phyloP scores from a whole-genome alignment of 2,888 invertebrate genomes.

The Folsomia candida region DNA sequence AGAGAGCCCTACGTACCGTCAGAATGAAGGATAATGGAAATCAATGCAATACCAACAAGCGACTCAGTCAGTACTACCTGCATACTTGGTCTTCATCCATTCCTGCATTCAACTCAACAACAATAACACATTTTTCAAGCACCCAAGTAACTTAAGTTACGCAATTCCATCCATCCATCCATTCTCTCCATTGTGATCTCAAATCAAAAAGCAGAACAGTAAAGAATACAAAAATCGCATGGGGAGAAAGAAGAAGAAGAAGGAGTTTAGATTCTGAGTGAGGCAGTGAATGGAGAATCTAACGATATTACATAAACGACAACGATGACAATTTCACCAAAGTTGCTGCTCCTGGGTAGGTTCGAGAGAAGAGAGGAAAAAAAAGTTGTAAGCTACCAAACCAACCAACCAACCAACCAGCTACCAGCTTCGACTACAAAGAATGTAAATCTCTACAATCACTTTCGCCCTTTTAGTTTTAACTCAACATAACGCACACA shows the following conservation, averaged over 20 bases:
- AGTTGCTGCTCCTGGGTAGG: background rate
- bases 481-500: too few relatives aligned
- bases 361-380: background rate
- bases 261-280: background rate
- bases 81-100: too few relatives aligned
- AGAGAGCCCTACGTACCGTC: too few relatives aligned
- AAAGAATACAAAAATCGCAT: background rate
- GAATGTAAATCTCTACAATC: background rate
- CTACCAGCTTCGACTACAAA: too few relatives aligned
- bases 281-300: background rate
- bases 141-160: background rate
- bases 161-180: background rate
- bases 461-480: background rate
- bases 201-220: background rate
- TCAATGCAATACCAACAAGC: too few relatives aligned
- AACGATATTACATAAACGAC: constrained; percentile 3
- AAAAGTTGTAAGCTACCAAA: constrained; percentile 1
- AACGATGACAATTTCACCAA: background rate
- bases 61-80: too few relatives aligned
- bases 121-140: background rate
- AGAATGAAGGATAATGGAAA: too few relatives aligned
- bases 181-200: background rate
- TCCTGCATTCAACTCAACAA: too few relatives aligned
- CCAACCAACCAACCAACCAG: too few relatives aligned
- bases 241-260: background rate